phyloP scores from a whole-genome alignment of 2,113 vertebrate species.

The Callopanchax toddi region DNA sequence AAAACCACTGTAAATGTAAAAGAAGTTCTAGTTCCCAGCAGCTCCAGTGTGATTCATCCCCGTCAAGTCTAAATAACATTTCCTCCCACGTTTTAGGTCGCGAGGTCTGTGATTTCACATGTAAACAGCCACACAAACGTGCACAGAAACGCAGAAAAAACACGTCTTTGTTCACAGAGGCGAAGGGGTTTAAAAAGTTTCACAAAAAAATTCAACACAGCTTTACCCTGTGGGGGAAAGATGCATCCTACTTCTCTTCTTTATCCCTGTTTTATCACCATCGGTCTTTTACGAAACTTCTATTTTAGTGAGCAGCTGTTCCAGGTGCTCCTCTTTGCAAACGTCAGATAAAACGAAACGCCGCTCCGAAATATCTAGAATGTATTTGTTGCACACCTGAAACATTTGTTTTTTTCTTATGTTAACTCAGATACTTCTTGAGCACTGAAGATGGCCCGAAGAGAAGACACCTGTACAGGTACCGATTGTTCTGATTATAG shows the following conservation, averaged over 20 bases:
- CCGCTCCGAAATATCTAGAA: too few relatives aligned
- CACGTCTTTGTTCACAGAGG: background rate
- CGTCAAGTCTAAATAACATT: conserved; percentile 19
- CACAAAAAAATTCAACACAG: background rate
- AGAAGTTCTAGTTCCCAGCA: too few relatives aligned
- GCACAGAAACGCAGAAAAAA: background rate
- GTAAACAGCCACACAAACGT: conserved; percentile 1
- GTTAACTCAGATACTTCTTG: conserved; percentile 87
- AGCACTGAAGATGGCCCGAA: conserved; percentile 93
- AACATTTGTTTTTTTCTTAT: background rate
- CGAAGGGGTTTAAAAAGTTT: conserved; percentile 13
- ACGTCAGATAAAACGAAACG: too few relatives aligned
- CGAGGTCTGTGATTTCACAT: conserved; percentile 15
- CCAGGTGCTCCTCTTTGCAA: conserved; percentile 3
- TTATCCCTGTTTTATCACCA: background rate
- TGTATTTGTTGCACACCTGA: background rate
- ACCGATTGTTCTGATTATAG: background rate
- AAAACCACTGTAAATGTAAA: background rate
- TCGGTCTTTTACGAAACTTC: conserved; percentile 33
- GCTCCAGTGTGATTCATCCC: conserved; percentile 18
- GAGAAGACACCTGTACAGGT: conserved; percentile 95
- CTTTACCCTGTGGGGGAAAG: accelerated
- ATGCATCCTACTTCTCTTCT: conserved; percentile 24
- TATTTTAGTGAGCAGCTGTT: conserved; percentile 11
- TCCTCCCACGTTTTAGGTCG: conserved; percentile 15